A percentile compares a stretch with the other conserved stretches of the same genome.
These are phyloP conservation scores for Steatornis caripensis DNA, from an alignment of 2,113 vertebrate species.

Conservation along the genomic window DNA sequence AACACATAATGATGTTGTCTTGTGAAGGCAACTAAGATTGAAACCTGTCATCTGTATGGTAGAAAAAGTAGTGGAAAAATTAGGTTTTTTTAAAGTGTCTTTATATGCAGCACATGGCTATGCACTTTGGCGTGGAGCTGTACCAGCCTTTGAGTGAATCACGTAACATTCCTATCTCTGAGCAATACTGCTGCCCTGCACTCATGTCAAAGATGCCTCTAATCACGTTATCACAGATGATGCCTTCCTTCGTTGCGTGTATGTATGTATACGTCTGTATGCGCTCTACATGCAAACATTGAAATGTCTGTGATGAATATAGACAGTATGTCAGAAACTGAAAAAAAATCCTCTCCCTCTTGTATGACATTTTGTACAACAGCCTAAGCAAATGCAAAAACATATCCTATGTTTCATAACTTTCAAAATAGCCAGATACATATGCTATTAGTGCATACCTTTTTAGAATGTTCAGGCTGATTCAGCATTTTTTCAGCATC, in stretches of 20 bases:
- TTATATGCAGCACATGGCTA: neutral
- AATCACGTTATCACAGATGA: neutral
- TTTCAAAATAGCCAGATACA: neutral
- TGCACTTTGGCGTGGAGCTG: neutral
- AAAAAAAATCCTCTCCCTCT: neutral
- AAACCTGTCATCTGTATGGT: neutral
- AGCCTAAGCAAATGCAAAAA: neutral
- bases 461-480: conserved; percentile 85
- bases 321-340: neutral
- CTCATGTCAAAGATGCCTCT: neutral
- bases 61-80: neutral
- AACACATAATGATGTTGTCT: neutral
- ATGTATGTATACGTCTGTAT: neutral
- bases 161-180: neutral
- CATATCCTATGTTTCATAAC: neutral
- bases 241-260: neutral
- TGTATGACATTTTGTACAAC: neutral
- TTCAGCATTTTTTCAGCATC: conserved; percentile 87
- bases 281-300: fast-evolving
- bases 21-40: neutral
- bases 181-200: neutral
- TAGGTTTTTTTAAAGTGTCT: neutral
- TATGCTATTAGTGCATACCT: conserved; percentile 64
- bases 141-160: neutral
- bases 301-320: neutral